phyloP scores from a whole-genome alignment of 2,888 invertebrate species.

The Aphodius granarius region DNA sequence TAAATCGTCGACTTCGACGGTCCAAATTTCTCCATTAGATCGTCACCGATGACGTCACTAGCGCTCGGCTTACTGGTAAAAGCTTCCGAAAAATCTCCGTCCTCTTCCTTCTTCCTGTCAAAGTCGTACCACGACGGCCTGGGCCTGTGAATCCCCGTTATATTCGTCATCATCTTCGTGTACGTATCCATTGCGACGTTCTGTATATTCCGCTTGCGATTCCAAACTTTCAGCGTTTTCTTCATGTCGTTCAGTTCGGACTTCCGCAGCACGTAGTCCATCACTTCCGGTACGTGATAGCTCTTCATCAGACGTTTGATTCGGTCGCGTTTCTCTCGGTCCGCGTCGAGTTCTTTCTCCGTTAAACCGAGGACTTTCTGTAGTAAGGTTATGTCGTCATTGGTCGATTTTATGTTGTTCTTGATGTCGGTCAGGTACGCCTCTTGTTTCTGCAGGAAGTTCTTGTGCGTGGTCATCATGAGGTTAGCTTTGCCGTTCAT shows the following conservation, averaged over 20 bases:
- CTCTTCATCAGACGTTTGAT: conserved; percentile 57
- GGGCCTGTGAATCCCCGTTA: conserved; percentile 30
- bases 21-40: background rate
- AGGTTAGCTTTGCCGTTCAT: conserved; percentile 62
- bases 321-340: conserved; percentile 48
- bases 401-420: conserved; percentile 52
- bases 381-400: conserved; percentile 52
- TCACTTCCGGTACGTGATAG: conserved; percentile 56
- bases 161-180: conserved; percentile 43
- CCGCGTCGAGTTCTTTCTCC: conserved; percentile 51
- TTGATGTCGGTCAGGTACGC: conserved; percentile 53
- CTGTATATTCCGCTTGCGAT: conserved; percentile 37
- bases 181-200: conserved; percentile 43
- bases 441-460: conserved; percentile 59
- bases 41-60: background rate
- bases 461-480: conserved; percentile 60
- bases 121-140: conserved; percentile 29
- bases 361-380: conserved; percentile 53
- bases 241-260: conserved; percentile 56
- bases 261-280: conserved; percentile 61
- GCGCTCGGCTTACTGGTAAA: background rate
- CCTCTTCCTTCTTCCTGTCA: conserved; percentile 7
- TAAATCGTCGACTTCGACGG: background rate
- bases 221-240: conserved; percentile 39
- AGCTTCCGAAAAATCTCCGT: background rate